Percentiles rank a stretch among this genome's conserved stretches.
Evolutionary conservation across 2,888 invertebrate species (phyloP).

Genomic region (Oscheius sp.): DNA sequence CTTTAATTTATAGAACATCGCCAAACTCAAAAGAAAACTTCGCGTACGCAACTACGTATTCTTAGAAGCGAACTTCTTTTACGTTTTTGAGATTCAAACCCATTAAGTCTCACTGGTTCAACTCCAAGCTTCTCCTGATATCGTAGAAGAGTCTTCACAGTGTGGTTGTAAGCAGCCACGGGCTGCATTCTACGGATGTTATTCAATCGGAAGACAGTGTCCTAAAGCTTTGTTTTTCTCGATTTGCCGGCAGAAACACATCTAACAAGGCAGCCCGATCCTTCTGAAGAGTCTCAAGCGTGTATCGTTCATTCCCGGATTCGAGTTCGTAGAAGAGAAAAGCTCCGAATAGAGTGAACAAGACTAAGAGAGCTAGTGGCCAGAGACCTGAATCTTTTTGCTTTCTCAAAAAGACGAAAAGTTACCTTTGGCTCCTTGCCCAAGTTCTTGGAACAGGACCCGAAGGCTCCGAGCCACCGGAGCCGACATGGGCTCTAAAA

Average conservation of each 20-base stretch:
- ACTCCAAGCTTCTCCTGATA: constrained; percentile 66
- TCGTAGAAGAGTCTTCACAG: constrained; percentile 56
- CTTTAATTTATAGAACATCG: too few species aligned
- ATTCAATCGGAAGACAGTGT: constrained; percentile 66
- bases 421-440: constrained; percentile 36
- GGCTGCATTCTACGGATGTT: constrained; percentile 62
- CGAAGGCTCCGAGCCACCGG: constrained; percentile 29
- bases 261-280: constrained; percentile 62
- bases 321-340: constrained; percentile 64
- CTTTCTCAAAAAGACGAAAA: not conserved
- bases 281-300: constrained; percentile 57
- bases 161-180: constrained; percentile 66
- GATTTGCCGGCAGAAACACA: constrained; percentile 39
- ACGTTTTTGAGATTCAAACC: too few species aligned
- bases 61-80: too few species aligned
- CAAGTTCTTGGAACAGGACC: constrained; percentile 24
- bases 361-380: constrained; percentile 56
- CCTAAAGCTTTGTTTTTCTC: constrained; percentile 45
- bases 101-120: constrained; percentile 26
- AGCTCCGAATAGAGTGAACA: constrained; percentile 67
- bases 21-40: too few species aligned
- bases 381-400: constrained; percentile 44
- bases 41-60: too few species aligned
- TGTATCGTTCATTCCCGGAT: constrained; percentile 63
- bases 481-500: constrained; percentile 32